Evolutionary conservation across 1,140 invertebrate species (phyloP).

Genomic region (Samia ricini): DNA sequence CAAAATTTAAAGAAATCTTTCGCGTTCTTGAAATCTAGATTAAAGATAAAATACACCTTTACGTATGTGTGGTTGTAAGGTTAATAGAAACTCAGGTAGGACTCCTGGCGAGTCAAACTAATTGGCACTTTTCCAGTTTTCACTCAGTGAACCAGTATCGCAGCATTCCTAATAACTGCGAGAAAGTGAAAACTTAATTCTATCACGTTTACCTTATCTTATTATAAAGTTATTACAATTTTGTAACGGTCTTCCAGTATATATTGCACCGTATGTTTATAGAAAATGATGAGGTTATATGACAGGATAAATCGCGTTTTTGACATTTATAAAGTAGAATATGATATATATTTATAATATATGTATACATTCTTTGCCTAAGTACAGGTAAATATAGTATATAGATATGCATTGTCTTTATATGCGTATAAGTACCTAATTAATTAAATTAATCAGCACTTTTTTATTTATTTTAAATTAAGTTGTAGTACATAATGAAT

Average conservation of each 20-base stretch:
- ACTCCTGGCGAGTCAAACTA: not conserved
- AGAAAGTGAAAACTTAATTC: not conserved
- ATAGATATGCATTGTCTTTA: too few species aligned
- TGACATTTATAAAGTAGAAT: too few species aligned
- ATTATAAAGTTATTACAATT: not conserved
- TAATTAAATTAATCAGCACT: too few species aligned
- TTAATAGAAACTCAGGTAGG: not conserved
- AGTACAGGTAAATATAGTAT: too few species aligned
- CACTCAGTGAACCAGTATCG: not conserved
- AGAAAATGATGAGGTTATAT: not conserved
- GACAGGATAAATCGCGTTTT: not conserved
- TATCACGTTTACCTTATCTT: not conserved
- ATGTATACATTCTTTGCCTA: too few species aligned
- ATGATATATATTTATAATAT: too few species aligned
- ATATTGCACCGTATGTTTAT: not conserved
- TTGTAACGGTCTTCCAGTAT: not conserved
- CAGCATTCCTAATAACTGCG: not conserved
- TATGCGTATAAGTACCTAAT: too few species aligned
- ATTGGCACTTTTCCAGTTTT: constrained; percentile 1
- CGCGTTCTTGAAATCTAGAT: too few species aligned
- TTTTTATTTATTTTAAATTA: too few species aligned
- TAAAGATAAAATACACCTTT: too few species aligned
- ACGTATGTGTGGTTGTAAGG: not conserved
- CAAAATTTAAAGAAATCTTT: too few species aligned
- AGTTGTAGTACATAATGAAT: too few species aligned